Percentiles rank a stretch among this genome's conserved stretches.
Conservation (phyloP, 2,797 vertebrate species). For the Halcyon smyrnensis region DNA sequence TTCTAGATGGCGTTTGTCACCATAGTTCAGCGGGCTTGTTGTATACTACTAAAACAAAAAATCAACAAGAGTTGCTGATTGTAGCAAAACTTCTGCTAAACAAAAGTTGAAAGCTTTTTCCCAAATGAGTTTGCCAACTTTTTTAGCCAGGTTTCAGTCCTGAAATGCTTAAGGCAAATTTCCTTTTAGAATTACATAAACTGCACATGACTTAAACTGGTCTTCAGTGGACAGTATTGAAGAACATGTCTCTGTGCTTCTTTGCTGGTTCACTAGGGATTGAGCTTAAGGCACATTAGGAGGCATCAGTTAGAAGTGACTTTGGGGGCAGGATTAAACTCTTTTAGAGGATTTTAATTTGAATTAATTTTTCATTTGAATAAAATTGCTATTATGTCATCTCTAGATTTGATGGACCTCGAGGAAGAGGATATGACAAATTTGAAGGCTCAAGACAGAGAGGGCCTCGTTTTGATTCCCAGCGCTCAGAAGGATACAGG, state of each 20-base stretch:
- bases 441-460: constrained; percentile 83
- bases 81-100: background rate
- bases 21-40: background rate
- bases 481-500: constrained; percentile 77
- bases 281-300: background rate
- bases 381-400: constrained; percentile 61
- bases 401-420: constrained; percentile 87
- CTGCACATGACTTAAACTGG: background rate
- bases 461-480: constrained; percentile 80
- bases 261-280: background rate
- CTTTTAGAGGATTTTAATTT: background rate
- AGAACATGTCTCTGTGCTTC: background rate
- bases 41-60: background rate
- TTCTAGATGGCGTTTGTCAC: background rate
- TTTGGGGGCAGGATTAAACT: background rate
- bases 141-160: background rate
- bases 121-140: background rate
- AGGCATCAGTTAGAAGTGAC: background rate
- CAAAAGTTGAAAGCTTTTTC: background rate
- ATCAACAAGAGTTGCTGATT: background rate
- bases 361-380: constrained; percentile 8
- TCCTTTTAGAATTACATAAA: background rate
- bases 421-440: constrained; percentile 79
- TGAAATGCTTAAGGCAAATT: background rate
- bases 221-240: background rate